Evolutionary conservation across 2,888 invertebrate genomes (phyloP).

Genomic region (Chloroclysta siterata): DNA sequence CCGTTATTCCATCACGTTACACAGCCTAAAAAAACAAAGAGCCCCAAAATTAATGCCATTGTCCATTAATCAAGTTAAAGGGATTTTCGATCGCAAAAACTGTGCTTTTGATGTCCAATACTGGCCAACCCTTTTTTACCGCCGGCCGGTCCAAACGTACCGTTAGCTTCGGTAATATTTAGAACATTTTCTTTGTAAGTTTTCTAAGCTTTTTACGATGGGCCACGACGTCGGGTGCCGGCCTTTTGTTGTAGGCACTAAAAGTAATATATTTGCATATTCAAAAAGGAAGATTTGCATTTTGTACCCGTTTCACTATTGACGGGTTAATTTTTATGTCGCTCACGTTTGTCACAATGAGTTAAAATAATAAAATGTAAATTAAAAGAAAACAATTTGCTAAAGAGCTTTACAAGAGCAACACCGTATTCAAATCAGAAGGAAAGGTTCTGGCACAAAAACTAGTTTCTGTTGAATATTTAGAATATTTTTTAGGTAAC

Average conservation of each 20-base stretch:
- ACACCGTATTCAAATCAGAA: constrained; percentile 20
- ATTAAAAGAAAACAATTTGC: constrained; percentile 59
- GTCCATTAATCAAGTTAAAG: constrained; percentile 78
- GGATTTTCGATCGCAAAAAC: constrained; percentile 71
- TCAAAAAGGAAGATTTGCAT: constrained; percentile 73
- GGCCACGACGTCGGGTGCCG: constrained; percentile 59
- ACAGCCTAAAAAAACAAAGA: constrained; percentile 61
- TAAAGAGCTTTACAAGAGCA: constrained; percentile 31
- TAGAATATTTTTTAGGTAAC: neutral
- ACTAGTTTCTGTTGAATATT: neutral
- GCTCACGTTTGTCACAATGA: constrained; percentile 61
- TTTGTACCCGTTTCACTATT: constrained; percentile 63
- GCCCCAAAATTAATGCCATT: constrained; percentile 69
- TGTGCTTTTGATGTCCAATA: constrained; percentile 53
- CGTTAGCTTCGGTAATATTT: constrained; percentile 71
- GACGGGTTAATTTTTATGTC: constrained; percentile 64
- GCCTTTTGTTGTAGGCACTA: constrained; percentile 59
- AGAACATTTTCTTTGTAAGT: constrained; percentile 68
- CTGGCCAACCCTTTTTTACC: constrained; percentile 73
- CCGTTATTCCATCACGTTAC: constrained; percentile 49
- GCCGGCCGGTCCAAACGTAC: constrained; percentile 50
- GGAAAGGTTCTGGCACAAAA: constrained; percentile 34
- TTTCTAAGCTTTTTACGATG: constrained; percentile 75
- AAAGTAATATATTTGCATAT: constrained; percentile 77
- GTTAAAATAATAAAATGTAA: constrained; percentile 72